Evolutionary conservation across 2,888 invertebrate genomes (phyloP), one percentile per base, ranked within the genome.

Genomic region (Busseola fusca): DNA sequence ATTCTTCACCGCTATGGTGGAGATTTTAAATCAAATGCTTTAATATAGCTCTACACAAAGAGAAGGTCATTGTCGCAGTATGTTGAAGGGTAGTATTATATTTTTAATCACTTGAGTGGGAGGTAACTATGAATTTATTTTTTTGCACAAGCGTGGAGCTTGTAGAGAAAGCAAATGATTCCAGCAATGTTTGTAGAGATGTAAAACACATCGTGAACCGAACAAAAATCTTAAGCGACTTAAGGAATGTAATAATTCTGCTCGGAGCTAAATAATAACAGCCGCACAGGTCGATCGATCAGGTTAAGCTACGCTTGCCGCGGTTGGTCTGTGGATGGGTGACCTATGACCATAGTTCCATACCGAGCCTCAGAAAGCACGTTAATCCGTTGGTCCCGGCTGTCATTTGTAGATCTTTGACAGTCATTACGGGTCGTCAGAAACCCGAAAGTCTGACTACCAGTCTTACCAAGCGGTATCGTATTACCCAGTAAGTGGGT

Each of bases 21-120:
- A 70, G 79, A 84, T 83, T 86, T 81, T 58, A 76, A 84, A 83
- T 80, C 72, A 75, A 76, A 78, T 21, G 42, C 66, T 64, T 73
- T 67, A 57, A 54, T 54, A 30, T 60, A n/a, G 58, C 57, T 62
- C 60, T 48, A 58, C 40, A 45, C 48, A 37, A 72, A 69, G 12
- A 65, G 63, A 82, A 76, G 83, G 83, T 76, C 84, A 80, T 57
- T 82, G 80, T 72, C 76, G 83, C 63, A 42, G 67, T 34, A 58
- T 60, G 62, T 65, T 72, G 34, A 67, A 72, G 48, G 57, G 52
- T 56, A 73, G n/a, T 50, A 48, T 48, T 73, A 50, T 57, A 58
- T 52, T 37, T 77, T 64, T 37, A 21, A 54, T 40, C 2, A 59
- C 27, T 9, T 37, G 1, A 40, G 45, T 57, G 14, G 37, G 14